These are phyloP conservation scores for Nephrotoma appendiculata DNA, from an alignment of 2,888 invertebrate genomes.

Conservation along the genomic window DNA sequence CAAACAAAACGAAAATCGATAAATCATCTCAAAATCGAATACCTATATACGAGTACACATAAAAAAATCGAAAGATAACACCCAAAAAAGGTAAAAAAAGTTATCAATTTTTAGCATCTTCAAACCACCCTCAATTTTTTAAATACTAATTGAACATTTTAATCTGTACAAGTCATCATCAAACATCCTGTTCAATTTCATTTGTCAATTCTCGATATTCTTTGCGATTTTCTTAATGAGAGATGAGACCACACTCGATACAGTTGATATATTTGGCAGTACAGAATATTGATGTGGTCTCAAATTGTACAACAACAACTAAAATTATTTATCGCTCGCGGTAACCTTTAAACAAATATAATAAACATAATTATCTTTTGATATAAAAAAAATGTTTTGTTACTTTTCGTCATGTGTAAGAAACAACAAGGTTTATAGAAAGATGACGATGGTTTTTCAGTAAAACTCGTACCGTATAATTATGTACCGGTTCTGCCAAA, in stretches of 20 bases:
- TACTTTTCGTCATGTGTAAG: not conserved
- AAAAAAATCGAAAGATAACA: not conserved
- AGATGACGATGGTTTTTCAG: not conserved
- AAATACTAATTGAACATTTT: not conserved
- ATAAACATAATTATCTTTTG: not conserved
- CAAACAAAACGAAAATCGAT: not conserved
- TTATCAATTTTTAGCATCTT: not conserved
- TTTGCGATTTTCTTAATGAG: not conserved
- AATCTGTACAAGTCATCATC: not conserved
- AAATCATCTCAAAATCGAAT: not conserved
- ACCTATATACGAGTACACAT: not conserved
- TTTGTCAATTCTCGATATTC: not conserved
- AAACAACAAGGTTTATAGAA: not conserved
- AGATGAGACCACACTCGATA: not conserved
- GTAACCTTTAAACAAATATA: not conserved
- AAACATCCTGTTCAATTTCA: not conserved
- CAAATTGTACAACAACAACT: not conserved
- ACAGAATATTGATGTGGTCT: not conserved
- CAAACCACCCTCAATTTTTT: not conserved
- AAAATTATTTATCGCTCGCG: not conserved
- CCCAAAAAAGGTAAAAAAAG: not conserved
- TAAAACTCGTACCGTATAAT: not conserved
- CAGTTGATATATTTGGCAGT: not conserved
- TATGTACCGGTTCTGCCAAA: not conserved
- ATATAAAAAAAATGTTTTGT: not conserved